Percentiles rank a stretch among this genome's conserved stretches.
These are phyloP conservation scores for Malurus splendens DNA, from an alignment of 2,797 vertebrate species.

Conservation along the genomic window DNA sequence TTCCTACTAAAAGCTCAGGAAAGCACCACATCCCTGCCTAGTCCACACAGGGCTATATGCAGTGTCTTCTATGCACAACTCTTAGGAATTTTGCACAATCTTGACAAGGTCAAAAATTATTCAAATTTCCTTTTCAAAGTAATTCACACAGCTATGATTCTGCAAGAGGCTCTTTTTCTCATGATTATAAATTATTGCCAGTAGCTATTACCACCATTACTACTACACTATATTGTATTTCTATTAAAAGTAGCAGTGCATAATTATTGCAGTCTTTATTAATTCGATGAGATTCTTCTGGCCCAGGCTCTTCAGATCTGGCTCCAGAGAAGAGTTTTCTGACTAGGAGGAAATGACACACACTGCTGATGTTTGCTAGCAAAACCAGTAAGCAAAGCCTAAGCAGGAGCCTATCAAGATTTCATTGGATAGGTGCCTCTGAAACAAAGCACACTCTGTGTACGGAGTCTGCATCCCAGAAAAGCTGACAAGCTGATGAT, in stretches of 20 bases:
- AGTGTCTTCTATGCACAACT: neutral
- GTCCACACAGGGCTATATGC: neutral
- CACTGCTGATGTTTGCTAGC: rapidly evolving
- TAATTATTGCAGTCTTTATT: neutral
- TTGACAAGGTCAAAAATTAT: neutral
- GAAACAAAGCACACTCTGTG: neutral
- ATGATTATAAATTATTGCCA: neutral
- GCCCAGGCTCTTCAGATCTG: neutral
- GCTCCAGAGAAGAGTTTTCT: neutral
- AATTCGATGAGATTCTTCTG: neutral
- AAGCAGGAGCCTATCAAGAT: neutral
- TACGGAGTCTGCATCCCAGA: neutral
- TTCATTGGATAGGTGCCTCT: neutral
- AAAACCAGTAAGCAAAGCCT: neutral
- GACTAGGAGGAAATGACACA: neutral
- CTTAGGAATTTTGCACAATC: neutral
- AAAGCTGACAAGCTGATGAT: neutral
- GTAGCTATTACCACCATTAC: neutral
- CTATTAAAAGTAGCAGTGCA: neutral
- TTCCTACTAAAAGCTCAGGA: neutral
- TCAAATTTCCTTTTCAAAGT: neutral
- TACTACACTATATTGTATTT: neutral
- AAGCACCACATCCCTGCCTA: neutral
- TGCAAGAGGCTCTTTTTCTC: neutral
- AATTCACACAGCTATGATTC: neutral